Conservation (phyloP, 2,888 invertebrate species). For the Troides aeacus region DNA sequence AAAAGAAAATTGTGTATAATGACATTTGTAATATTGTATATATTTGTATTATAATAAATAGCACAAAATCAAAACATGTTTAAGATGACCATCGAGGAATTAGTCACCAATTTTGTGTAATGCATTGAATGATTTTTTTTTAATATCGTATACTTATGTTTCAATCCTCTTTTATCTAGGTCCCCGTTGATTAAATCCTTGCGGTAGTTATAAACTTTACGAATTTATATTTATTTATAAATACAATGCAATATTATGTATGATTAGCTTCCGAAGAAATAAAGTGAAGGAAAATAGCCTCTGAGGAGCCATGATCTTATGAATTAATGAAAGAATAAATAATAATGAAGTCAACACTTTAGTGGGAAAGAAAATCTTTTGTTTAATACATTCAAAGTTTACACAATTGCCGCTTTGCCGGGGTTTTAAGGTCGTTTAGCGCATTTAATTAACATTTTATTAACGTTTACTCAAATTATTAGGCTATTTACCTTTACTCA, state of each 20-base stretch:
- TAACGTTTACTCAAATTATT: constrained; percentile 9
- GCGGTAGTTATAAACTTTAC: too few species aligned
- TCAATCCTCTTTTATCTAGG: too few species aligned
- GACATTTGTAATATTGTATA: too few species aligned
- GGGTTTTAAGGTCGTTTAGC: constrained; percentile 16
- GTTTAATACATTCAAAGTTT: background rate
- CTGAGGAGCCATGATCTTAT: background rate
- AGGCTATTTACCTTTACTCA: background rate
- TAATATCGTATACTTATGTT: background rate
- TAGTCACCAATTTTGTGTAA: background rate
- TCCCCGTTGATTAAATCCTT: too few species aligned
- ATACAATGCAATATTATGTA: too few species aligned
- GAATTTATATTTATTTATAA: too few species aligned
- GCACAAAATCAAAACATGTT: background rate
- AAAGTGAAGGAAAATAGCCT: background rate
- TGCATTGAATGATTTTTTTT: background rate
- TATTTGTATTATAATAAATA: background rate
- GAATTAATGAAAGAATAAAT: constrained; percentile 2
- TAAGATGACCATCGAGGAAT: background rate
- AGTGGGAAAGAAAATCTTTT: constrained; percentile 1
- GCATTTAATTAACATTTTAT: constrained; percentile 19
- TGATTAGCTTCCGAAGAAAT: background rate
- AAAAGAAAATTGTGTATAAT: too few species aligned
- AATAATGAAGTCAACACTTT: background rate
- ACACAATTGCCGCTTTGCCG: constrained; percentile 1